Conservation (phyloP, 2,797 vertebrate genomes). For the Urosaurus nigricauda region DNA sequence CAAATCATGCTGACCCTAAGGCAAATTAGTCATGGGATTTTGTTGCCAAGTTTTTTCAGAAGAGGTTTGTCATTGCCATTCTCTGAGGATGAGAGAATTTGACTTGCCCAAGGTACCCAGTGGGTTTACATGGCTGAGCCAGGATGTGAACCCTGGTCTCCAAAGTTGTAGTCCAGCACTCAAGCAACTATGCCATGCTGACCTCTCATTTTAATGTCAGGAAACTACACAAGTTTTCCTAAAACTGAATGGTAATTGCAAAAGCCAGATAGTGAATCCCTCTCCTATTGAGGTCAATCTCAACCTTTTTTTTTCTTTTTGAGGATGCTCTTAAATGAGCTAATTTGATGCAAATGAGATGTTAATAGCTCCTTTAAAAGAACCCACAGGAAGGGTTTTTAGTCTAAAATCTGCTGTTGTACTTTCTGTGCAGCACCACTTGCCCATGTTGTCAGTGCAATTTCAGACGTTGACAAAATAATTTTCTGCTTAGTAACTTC, state of each 20-base stretch:
- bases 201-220: background rate
- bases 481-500: background rate
- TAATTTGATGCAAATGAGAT: conserved; percentile 4
- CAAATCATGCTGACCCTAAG: too few species aligned
- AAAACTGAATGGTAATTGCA: background rate
- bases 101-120: too few species aligned
- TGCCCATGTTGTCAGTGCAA: background rate
- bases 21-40: too few species aligned
- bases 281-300: background rate
- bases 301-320: background rate
- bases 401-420: too few species aligned
- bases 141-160: too few species aligned
- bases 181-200: too few species aligned
- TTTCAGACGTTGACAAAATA: background rate
- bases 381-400: too few species aligned
- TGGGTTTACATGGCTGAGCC: too few species aligned
- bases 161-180: too few species aligned
- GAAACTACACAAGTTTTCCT: background rate
- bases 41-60: too few species aligned
- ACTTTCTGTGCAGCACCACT: background rate
- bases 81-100: too few species aligned
- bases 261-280: background rate
- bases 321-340: background rate
- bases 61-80: too few species aligned
- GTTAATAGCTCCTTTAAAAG: background rate